Base-by-base conservation (phyloP, 2,888 invertebrate species). In the Peribatodes rhomboidaria region DNA sequence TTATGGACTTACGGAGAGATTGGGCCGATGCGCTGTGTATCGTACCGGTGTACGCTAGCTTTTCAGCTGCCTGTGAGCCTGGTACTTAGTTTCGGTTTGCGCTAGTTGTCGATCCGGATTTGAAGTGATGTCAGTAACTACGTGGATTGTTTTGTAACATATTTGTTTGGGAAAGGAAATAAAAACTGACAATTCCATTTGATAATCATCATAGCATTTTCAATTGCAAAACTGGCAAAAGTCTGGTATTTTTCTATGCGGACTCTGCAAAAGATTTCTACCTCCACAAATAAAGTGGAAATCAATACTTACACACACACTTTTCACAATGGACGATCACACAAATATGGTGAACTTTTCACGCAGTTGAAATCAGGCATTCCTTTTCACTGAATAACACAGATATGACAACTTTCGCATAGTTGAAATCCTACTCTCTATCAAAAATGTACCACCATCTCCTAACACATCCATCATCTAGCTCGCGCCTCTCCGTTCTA, bases 1-100 rank as follows among this genome's bases (percentile, higher is more conserved):
- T 72, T 72, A 65, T 44, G 31, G 60, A 65, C 56, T 65, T 61
- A 61, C 33, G 55, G 50, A 22, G 41, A 57, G 65, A 64, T 59
- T 64, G 59, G 41, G 49, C 59, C 63, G 58, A 64, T 55, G 59
- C 54, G 20, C 54, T 33, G 37, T 35, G 55, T 33, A 53, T 14
- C 10, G 37, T 22, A 41, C 53, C 13, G 16, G 31, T 42, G 16
- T 55, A 55, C 27, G 55, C 55, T 49, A 55, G 58, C 54, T 55
- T 49, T 54, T 16, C 54, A 37, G 49, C 49, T 39, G n/a, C 10
- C 31, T 55, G 35, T 31, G 20, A 55, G 44, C 55, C 55, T 33
- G 31, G 55, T 55, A 44, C 20, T 55, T 42, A 42, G 35, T 37
- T 16, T 27, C 16, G 8, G 41, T 18, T 31, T 54, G 14, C 10